Evolutionary conservation across 2,113 vertebrate species (phyloP).

Genomic region (Polypterus bichir): DNA sequence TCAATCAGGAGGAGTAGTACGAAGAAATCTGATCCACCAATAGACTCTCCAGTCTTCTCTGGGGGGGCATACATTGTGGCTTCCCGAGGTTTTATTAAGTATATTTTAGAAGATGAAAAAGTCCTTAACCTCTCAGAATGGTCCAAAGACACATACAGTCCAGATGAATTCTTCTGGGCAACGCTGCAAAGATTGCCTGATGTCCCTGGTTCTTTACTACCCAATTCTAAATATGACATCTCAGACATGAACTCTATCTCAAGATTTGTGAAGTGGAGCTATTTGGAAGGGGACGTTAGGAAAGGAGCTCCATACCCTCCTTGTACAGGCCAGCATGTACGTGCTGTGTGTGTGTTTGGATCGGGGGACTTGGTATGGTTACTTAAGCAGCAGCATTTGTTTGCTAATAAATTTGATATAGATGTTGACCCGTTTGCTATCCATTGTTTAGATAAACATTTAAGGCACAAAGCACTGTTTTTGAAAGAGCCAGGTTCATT

Average conservation of each 20-base stretch:
- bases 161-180: conserved; percentile 80
- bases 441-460: conserved; percentile 69
- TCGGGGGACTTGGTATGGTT: conserved; percentile 72
- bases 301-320: conserved; percentile 58
- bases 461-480: conserved; percentile 58
- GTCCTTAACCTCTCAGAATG: conserved; percentile 60
- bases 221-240: conserved; percentile 57
- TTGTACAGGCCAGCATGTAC: conserved; percentile 59
- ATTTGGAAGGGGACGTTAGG: conserved; percentile 54
- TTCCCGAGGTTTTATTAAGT: conserved; percentile 50
- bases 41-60: conserved; percentile 57
- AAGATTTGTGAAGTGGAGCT: conserved; percentile 72
- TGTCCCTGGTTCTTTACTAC: conserved; percentile 55
- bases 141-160: conserved; percentile 75
- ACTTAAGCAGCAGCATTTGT: conserved; percentile 61
- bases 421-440: conserved; percentile 58
- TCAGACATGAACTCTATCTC: conserved; percentile 65
- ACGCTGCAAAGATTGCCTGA: conserved; percentile 70
- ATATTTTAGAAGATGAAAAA: conserved; percentile 45
- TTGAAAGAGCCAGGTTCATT: background rate
- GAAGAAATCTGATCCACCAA: conserved; percentile 53
- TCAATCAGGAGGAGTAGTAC: conserved; percentile 38
- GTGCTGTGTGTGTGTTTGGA: conserved; percentile 67
- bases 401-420: conserved; percentile 81
- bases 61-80: conserved; percentile 79